Evolutionary conservation across 2,888 invertebrate genomes (phyloP).

Genomic region (Gerosis bhagava): DNA sequence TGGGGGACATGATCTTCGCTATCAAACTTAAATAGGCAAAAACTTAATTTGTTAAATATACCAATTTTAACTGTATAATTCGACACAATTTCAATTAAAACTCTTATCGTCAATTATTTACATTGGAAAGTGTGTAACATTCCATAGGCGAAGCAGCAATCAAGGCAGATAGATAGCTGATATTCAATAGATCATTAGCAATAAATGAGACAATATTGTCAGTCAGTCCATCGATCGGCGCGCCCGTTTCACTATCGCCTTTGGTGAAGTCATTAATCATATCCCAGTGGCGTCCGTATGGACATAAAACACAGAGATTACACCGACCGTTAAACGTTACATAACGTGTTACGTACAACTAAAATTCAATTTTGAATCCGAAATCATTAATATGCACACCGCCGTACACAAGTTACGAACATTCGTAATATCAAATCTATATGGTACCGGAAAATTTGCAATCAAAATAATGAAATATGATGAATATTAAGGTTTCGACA

Average conservation of each 20-base stretch:
- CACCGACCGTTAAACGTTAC: slow-evolving; percentile 55
- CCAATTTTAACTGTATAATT: no score
- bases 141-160: slow-evolving; percentile 28
- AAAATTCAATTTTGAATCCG: slow-evolving; percentile 40
- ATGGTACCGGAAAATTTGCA: slow-evolving; percentile 13
- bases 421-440: slow-evolving; percentile 12
- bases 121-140: slow-evolving; percentile 50
- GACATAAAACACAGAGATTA: slow-evolving; percentile 70
- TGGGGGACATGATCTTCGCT: no score
- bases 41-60: no score
- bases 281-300: slow-evolving; percentile 53
- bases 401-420: slow-evolving; percentile 3
- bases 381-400: slow-evolving; percentile 45
- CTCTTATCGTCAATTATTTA: slow-evolving; percentile 4
- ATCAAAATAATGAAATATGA: slow-evolving; percentile 15
- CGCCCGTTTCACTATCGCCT: slow-evolving; percentile 53
- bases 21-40: no score
- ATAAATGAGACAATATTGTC: slow-evolving; percentile 75
- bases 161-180: slow-evolving; percentile 28
- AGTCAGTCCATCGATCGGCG: slow-evolving; percentile 44
- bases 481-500: slow-evolving; percentile 22
- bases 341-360: slow-evolving; percentile 43
- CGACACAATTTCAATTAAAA: slow-evolving; percentile 9
- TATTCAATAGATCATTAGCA: slow-evolving; percentile 72
- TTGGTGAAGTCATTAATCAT: slow-evolving; percentile 63